Percentiles rank a stretch among this genome's conserved stretches.
phyloP scores from a whole-genome alignment of 2,888 invertebrate genomes.

The Drosophila neotestacea region DNA sequence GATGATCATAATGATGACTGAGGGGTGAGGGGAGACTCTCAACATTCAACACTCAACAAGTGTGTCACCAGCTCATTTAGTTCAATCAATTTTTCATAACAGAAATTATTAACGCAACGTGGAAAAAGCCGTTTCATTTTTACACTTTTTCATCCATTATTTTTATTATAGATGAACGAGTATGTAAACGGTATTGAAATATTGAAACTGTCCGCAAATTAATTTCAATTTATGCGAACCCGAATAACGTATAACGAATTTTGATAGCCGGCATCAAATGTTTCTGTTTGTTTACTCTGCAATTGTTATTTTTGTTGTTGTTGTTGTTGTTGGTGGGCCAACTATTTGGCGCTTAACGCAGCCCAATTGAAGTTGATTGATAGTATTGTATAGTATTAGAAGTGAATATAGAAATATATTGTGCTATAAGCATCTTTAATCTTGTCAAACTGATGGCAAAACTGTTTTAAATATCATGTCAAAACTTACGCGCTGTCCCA shows the following conservation, averaged over 20 bases:
- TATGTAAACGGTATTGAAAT: conserved; percentile 57
- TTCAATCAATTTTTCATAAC: conserved; percentile 81
- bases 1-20: conserved; percentile 28
- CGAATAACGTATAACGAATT: conserved; percentile 35
- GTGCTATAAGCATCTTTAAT: conserved; percentile 10
- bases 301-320: conserved; percentile 42
- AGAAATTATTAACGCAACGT: conserved; percentile 78
- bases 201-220: conserved; percentile 81
- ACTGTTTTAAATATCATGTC: neutral
- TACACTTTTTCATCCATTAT: conserved; percentile 48
- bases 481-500: neutral
- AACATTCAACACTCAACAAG: conserved; percentile 66
- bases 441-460: conserved; percentile 2
- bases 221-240: conserved; percentile 74
- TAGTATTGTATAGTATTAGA: conserved; percentile 30
- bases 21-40: neutral
- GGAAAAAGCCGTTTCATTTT: conserved; percentile 54
- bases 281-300: conserved; percentile 43
- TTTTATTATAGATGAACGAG: conserved; percentile 9
- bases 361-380: conserved; percentile 77
- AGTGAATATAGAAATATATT: conserved; percentile 2
- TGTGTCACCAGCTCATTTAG: conserved; percentile 82
- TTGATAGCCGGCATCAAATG: conserved; percentile 59
- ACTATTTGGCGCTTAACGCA: conserved; percentile 77
- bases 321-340: conserved; percentile 24